A percentile compares a stretch with the other conserved stretches of the same genome.
phyloP scores from a whole-genome alignment of 1,140 invertebrate genomes.

The Doryteuthis pealeii region DNA sequence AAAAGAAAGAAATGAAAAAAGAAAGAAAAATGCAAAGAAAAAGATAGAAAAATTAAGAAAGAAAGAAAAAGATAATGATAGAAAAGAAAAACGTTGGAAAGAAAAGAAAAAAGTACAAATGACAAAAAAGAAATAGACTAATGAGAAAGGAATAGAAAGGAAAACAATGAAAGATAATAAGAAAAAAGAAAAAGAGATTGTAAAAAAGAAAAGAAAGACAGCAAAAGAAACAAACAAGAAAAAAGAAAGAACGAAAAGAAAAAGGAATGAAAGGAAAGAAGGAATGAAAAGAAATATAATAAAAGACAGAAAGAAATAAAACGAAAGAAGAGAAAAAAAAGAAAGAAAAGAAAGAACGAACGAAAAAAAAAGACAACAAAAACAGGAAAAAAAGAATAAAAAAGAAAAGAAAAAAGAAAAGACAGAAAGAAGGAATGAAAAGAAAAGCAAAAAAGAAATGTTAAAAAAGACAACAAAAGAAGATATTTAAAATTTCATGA shows the following conservation, averaged over 20 bases:
- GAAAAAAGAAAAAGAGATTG: not conserved
- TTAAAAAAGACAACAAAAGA: too few species aligned
- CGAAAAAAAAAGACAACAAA: too few species aligned
- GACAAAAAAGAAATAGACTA: not conserved
- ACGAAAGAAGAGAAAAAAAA: too few species aligned
- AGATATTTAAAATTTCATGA: too few species aligned
- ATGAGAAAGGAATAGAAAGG: not conserved
- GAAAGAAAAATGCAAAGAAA: not conserved
- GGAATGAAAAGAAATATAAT: too few species aligned
- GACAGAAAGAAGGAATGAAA: too few species aligned
- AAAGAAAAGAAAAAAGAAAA: too few species aligned
- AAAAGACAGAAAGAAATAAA: too few species aligned
- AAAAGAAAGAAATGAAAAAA: not conserved
- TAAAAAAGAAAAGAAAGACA: not conserved
- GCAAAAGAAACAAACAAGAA: slow-evolving; percentile 10
- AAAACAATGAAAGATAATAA: not conserved
- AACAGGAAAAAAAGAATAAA: too few species aligned
- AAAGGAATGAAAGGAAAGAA: not conserved
- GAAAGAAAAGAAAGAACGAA: too few species aligned
- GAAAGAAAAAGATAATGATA: not conserved
- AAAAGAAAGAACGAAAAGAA: slow-evolving; percentile 14
- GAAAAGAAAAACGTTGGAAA: not conserved
- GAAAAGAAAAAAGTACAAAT: not conserved
- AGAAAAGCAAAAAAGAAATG: too few species aligned
- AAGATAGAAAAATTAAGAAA: not conserved